Percentiles rank a stretch among this genome's conserved stretches.
phyloP scores from a whole-genome alignment of 2,888 invertebrate species.

The Orthosia incerta region DNA sequence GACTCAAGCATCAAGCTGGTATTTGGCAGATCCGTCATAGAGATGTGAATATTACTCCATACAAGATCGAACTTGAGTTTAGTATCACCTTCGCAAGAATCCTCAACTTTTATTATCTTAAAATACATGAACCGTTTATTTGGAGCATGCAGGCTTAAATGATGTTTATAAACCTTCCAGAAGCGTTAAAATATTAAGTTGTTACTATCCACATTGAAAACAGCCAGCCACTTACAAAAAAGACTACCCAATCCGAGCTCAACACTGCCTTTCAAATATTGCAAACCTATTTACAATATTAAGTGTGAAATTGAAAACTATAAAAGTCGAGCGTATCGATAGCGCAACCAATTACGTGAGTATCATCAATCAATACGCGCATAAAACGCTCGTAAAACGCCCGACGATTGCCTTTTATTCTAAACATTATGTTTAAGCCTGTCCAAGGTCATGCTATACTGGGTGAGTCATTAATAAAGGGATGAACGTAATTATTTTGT shows the following conservation, averaged over 20 bases:
- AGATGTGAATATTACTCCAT: too few species aligned
- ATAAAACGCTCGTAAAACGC: conserved; percentile 56
- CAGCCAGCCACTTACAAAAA: neutral
- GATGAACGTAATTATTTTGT: neutral
- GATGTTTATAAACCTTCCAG: too few species aligned
- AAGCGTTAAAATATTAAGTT: too few species aligned
- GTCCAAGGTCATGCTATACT: neutral
- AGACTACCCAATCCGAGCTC: neutral
- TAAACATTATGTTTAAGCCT: conserved; percentile 25
- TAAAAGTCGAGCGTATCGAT: conserved; percentile 46
- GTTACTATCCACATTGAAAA: neutral
- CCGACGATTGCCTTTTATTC: conserved; percentile 46
- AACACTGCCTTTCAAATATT: neutral
- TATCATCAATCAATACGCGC: conserved; percentile 52
- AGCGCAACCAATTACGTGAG: conserved; percentile 49
- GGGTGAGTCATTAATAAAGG: conserved; percentile 27
- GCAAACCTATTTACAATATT: conserved; percentile 22
- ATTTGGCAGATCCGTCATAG: too few species aligned
- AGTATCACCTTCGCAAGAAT: too few species aligned
- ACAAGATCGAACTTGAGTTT: too few species aligned
- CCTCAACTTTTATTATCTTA: too few species aligned
- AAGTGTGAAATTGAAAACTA: conserved; percentile 51
- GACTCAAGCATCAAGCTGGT: too few species aligned
- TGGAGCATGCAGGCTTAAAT: too few species aligned
- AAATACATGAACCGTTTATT: too few species aligned